phyloP scores from a whole-genome alignment of 2,797 vertebrate genomes.

The Gymnocypris eckloni region DNA sequence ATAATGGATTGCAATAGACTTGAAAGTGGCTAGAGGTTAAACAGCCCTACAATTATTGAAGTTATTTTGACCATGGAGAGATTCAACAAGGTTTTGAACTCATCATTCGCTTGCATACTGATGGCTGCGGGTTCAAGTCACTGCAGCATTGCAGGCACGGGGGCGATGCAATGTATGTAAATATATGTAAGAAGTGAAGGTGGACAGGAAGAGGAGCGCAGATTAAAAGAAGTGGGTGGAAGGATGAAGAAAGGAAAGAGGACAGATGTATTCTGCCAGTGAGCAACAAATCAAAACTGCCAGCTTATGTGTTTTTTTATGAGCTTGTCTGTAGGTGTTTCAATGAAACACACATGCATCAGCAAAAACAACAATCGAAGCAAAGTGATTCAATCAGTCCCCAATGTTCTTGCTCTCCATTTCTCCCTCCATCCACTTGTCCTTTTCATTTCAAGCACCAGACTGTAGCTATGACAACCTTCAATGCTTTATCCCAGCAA shows the following conservation, averaged over 20 bases:
- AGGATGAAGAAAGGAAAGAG: neutral
- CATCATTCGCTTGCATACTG: neutral
- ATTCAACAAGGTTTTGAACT: neutral
- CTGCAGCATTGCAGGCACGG: constrained; percentile 1
- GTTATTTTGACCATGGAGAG: neutral
- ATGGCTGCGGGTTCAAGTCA: constrained; percentile 2
- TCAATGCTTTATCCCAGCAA: constrained; percentile 35
- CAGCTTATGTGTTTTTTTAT: neutral
- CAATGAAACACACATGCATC: constrained; percentile 38
- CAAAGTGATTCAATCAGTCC: constrained; percentile 43
- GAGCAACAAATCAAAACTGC: constrained; percentile 21
- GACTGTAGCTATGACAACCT: constrained; percentile 61
- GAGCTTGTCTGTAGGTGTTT: constrained; percentile 25
- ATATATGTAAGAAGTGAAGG: constrained; percentile 19
- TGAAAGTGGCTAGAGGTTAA: neutral
- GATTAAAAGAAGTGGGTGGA: constrained; percentile 19
- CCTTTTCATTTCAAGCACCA: constrained; percentile 48
- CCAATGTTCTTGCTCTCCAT: constrained; percentile 26
- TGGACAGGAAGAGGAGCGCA: constrained; percentile 19
- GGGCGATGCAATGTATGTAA: constrained; percentile 11
- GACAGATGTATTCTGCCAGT: neutral
- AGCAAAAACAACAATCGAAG: constrained; percentile 41
- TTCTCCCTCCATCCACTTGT: constrained; percentile 27
- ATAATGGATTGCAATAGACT: constrained; percentile 4
- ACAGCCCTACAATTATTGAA: constrained; percentile 1